Conservation (phyloP, 2,797 vertebrate species). For the Lepus oiostolus region DNA sequence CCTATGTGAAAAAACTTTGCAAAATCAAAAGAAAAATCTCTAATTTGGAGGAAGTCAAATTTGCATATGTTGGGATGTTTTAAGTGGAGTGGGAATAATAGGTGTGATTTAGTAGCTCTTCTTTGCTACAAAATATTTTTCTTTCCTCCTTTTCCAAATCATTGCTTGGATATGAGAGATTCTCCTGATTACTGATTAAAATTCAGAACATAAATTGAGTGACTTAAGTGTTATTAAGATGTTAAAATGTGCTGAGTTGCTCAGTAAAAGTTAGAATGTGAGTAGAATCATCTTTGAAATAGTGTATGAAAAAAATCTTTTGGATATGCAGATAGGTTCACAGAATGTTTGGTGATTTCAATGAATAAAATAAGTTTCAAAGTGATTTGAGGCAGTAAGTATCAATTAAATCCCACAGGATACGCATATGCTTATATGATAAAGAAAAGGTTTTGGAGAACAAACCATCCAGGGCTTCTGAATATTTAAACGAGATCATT, state of each 20-base stretch:
- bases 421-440: conserved; percentile 50
- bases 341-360: conserved; percentile 60
- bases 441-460: conserved; percentile 57
- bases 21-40: neutral
- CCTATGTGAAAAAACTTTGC: neutral
- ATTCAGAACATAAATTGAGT: conserved; percentile 43
- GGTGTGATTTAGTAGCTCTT: neutral
- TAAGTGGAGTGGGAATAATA: neutral
- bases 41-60: neutral
- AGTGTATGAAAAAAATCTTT: conserved; percentile 1
- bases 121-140: conserved; percentile 29
- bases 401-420: conserved; percentile 51
- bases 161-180: neutral
- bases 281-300: conserved; percentile 59
- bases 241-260: conserved; percentile 44
- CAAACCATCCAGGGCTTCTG: conserved; percentile 58
- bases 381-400: conserved; percentile 63
- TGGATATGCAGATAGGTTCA: conserved; percentile 39
- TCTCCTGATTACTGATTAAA: conserved; percentile 34
- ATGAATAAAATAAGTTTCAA: conserved; percentile 57
- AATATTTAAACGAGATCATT: conserved; percentile 64
- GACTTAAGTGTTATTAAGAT: neutral
- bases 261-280: conserved; percentile 10
- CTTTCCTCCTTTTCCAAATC: neutral
- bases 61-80: neutral